These are phyloP conservation scores for Holotrichia oblita DNA, from an alignment of 1,140 invertebrate species.

Conservation along the genomic window DNA sequence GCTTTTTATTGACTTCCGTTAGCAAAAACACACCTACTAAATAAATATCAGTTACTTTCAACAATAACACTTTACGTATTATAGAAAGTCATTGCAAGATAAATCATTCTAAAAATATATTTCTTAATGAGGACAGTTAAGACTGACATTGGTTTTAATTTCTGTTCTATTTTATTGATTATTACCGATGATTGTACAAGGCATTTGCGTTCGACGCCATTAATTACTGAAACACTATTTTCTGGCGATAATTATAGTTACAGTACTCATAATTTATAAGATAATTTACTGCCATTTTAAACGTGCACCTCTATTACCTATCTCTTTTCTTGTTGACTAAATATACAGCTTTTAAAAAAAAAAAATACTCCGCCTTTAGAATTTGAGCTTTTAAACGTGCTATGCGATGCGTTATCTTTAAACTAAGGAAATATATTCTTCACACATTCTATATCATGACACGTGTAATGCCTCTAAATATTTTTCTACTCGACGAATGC, in stretches of 20 bases:
- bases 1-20: too few relatives aligned
- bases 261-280: too few relatives aligned
- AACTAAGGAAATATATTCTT: slow-evolving; percentile 7
- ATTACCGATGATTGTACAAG: not conserved
- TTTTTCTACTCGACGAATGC: slow-evolving; percentile 6
- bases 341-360: too few relatives aligned
- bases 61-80: too few relatives aligned
- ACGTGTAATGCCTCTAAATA: slow-evolving; percentile 12
- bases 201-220: not conserved
- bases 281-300: too few relatives aligned
- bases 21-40: too few relatives aligned
- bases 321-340: too few relatives aligned
- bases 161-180: too few relatives aligned
- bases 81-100: too few relatives aligned
- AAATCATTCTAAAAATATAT: not conserved
- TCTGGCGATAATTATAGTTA: not conserved
- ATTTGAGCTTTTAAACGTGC: not conserved
- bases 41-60: too few relatives aligned
- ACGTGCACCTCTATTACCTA: too few relatives aligned
- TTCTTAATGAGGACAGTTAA: not conserved
- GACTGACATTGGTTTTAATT: not conserved
- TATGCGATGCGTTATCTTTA: not conserved
- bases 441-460: not conserved
- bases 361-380: not conserved
- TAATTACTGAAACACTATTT: not conserved